Evolutionary conservation across 2,888 invertebrate species (phyloP).

Genomic region (Hemaris fuciformis): DNA sequence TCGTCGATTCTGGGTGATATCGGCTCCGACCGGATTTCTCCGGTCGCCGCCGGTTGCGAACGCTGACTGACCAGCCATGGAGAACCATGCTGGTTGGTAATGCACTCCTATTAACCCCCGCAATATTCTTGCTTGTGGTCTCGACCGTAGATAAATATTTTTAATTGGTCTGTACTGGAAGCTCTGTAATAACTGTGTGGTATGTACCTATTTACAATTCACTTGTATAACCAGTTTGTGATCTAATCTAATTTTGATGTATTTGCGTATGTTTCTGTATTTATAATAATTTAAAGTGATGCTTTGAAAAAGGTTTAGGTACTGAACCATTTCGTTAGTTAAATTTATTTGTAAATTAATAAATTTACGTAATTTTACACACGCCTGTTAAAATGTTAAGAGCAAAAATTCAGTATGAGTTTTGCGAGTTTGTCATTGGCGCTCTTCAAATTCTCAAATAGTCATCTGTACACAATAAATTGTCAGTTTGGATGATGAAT

Average conservation of each 20-base stretch:
- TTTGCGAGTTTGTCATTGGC: not conserved
- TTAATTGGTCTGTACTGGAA: conserved; percentile 24
- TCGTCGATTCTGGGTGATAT: conserved; percentile 22
- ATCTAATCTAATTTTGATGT: not conserved
- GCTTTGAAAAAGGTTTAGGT: not conserved
- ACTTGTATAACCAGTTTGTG: not conserved
- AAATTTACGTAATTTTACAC: too few species aligned
- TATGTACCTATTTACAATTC: not conserved
- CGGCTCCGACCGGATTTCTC: conserved; percentile 38
- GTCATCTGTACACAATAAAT: not conserved
- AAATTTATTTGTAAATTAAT: not conserved
- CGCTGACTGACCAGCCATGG: conserved; percentile 26
- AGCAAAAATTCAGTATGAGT: not conserved
- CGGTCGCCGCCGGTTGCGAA: conserved; percentile 31
- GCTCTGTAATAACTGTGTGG: not conserved
- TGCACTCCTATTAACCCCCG: conserved; percentile 55
- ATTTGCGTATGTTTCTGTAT: too few species aligned
- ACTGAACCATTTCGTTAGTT: too few species aligned
- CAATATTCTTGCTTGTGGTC: conserved; percentile 32
- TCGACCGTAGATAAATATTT: conserved; percentile 16
- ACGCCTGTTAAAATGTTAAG: not conserved
- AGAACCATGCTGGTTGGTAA: conserved; percentile 36
- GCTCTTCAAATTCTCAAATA: not conserved
- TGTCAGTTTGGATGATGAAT: not conserved
- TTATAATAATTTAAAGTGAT: not conserved